Base-by-base conservation (phyloP, 2,113 vertebrate species). In the Seriola rivoliana region DNA sequence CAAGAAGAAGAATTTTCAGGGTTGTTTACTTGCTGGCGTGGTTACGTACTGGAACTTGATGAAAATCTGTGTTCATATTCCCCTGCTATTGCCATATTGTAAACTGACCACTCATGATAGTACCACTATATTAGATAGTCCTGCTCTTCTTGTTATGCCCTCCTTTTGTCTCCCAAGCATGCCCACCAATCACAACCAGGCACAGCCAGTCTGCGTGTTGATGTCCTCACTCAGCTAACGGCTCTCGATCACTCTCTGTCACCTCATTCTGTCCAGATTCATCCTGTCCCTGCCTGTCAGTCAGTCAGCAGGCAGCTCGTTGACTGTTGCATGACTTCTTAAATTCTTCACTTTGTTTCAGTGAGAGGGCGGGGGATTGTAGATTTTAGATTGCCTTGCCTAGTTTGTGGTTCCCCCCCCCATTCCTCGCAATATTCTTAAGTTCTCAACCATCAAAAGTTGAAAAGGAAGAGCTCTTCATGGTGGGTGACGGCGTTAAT, bases 321-420 rank as follows among this genome's bases (percentile, higher is more conserved):
- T 90, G 81, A 94, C 82, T 93, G 93, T 94, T 93, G 93, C 94
- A 95, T 94, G 95, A 93, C 86, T 91, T 80, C 76, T 85, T 65
- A 34, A 81, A 75, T 75, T 62, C 72, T 78, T 82, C 42, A 70
- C 80, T 86, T 83, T 88, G 78, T 86, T 85, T 85, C 68, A 60
- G 52, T 57, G 29, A 67, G 68, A 63, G 63, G 62, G 23, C 17
- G 68, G 42, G 7, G 36, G 17, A 42, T 42, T 42, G 69, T 67
- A 64, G 60, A 68, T 70, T 79, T 78, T 36, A 85, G 44, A 82
- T 71, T 48, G 74, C 40, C 70, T 48, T 84, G 78, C 36, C 44
- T 69, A 59, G 74, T 84, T 87, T 86, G 78, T 77, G 75, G 71
- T 85, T 44, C 69, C 12, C 36, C 17, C 55, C 40, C 21, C 21